A percentile compares a stretch with the other conserved stretches of the same genome.
Conservation (phyloP, 1,140 invertebrate genomes). For the Leucophenga varia region DNA sequence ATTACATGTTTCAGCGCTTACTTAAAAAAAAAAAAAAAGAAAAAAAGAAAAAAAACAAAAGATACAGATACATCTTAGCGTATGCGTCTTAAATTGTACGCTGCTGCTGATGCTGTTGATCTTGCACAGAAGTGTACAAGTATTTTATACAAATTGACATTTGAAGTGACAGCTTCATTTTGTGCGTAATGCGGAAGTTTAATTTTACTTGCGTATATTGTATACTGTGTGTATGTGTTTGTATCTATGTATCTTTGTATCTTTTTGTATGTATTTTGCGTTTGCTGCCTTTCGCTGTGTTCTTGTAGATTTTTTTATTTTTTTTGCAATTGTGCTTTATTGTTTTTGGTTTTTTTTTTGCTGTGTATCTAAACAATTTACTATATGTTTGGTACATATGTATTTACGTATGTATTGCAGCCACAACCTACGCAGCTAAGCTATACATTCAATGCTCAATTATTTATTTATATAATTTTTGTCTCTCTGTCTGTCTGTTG, state of each 20-base stretch:
- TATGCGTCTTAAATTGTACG: too few species aligned
- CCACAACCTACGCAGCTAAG: background rate
- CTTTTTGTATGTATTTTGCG: slow-evolving; percentile 5
- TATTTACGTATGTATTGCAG: background rate
- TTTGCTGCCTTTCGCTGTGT: background rate
- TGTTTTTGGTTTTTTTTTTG: too few species aligned
- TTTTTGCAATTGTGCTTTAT: too few species aligned
- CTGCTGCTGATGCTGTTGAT: too few species aligned
- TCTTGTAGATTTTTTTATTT: too few species aligned
- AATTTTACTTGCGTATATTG: background rate
- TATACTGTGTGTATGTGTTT: slow-evolving; percentile 29
- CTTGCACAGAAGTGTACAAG: slow-evolving; percentile 23
- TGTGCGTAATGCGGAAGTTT: slow-evolving; percentile 33
- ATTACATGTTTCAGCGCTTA: too few species aligned
- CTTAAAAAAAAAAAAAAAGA: too few species aligned
- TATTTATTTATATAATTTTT: slow-evolving; percentile 28
- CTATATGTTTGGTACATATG: background rate
- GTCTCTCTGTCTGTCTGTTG: too few species aligned
- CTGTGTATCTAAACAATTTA: slow-evolving; percentile 2
- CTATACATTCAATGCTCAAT: slow-evolving; percentile 26
- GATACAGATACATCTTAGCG: too few species aligned
- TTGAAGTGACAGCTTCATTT: slow-evolving; percentile 44
- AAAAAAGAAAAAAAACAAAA: too few species aligned
- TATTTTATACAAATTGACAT: slow-evolving; percentile 37
- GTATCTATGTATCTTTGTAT: slow-evolving; percentile 12